Conservation (phyloP, 2,113 vertebrate species). For the Salvator merianae region DNA sequence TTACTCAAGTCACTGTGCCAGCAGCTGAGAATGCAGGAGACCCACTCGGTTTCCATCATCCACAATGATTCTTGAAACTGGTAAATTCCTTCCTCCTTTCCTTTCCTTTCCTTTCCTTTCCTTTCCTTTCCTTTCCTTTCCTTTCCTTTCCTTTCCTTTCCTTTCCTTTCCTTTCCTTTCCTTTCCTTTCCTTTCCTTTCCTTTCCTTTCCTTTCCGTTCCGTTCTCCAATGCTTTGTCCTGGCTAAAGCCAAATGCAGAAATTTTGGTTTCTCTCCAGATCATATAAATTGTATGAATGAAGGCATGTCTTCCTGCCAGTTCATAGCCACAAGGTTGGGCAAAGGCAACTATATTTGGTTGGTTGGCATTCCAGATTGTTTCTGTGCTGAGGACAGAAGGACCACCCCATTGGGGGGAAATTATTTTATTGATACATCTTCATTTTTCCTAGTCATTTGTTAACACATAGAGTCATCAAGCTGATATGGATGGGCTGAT, state of each 20-base stretch:
- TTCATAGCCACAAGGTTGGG: too few relatives aligned
- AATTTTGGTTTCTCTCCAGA: too few relatives aligned
- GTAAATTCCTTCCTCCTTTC: background rate
- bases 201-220: background rate
- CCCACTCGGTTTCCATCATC: slow-evolving; percentile 26
- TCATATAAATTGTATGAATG: background rate
- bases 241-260: slow-evolving; percentile 10
- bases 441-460: slow-evolving; percentile 32
- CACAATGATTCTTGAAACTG: slow-evolving; percentile 16
- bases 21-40: background rate
- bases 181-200: background rate
- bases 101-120: slow-evolving; percentile 38
- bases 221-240: accelerated
- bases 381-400: background rate
- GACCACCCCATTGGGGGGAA: background rate
- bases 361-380: background rate
- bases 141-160: background rate
- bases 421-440: slow-evolving; percentile 31
- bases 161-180: background rate
- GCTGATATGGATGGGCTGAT: background rate
- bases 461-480: slow-evolving; percentile 30
- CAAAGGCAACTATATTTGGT: slow-evolving; percentile 21
- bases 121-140: background rate
- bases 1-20: slow-evolving; percentile 3
- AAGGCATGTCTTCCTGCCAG: slow-evolving; percentile 16